Evolutionary conservation across 2,113 vertebrate species (phyloP), one percentile per base, ranked within the genome.

Genomic region (Podarcis muralis): DNA sequence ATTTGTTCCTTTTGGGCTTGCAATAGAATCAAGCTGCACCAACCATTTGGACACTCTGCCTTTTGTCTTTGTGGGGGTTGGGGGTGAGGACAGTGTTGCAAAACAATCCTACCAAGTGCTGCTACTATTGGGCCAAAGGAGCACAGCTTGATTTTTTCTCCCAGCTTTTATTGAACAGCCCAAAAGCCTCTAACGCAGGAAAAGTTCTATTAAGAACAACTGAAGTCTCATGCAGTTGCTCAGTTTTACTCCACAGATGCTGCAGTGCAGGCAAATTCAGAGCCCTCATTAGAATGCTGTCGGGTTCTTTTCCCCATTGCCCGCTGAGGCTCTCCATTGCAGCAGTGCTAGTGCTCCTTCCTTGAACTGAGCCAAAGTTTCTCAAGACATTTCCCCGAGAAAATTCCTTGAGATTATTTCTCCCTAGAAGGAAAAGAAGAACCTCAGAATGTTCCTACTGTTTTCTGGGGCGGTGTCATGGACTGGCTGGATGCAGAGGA

Each of bases 181-280:
- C 27, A n/a, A 59, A 79, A 53, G 22, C 35, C 62, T 78, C 30
- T n/a, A 88, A 37, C 6, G n/a, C 22, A 12, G 84, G 8, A 30
- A 43, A 13, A 6, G 35, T n/a, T 30, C 48, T 86, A 81, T 35
- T 88, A 88, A 92, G 59, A 86, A 13, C 57, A 77, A 25, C 81
- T 75, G 1, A 53, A 30, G 48, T 59, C 68, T 43, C 37, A 22
- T 48, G 20, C 22, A 15, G 66, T 88, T 59, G 32, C 35, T 23
- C 72, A 79, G 78, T 32, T 53, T 85, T 87, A 65, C 76, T 90
- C 86, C 20, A 79, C 20, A 72, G 88, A 3, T 88, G 88, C 40
- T 35, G 72, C 6, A 25, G 74, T 92, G 57, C 84, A 87, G 89
- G 84, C 89, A 92, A 78, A 84, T 68, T 72, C 89, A 59, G 12